phyloP scores from a whole-genome alignment of 2,888 invertebrate genomes.

The Tipula helvola region DNA sequence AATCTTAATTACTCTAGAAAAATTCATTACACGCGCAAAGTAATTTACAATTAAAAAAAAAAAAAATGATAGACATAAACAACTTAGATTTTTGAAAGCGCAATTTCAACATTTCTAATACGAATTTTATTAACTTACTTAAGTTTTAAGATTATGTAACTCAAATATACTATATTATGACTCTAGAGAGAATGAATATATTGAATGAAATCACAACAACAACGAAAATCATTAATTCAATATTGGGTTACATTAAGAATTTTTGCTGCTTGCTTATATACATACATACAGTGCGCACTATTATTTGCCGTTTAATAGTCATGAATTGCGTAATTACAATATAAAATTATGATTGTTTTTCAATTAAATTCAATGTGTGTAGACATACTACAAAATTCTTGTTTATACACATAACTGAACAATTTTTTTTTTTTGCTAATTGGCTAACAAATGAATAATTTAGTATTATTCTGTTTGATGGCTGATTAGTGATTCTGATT shows the following conservation, averaged over 20 bases:
- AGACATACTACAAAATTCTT: background rate
- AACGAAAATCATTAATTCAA: background rate
- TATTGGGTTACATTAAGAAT: background rate
- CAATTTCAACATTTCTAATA: background rate
- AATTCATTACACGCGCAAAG: background rate
- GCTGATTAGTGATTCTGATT: background rate
- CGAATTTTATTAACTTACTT: background rate
- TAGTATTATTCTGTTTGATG: background rate
- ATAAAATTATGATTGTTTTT: background rate
- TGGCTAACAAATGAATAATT: background rate
- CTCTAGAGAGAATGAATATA: background rate
- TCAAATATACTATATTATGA: background rate
- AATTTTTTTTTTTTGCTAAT: background rate
- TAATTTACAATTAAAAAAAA: background rate
- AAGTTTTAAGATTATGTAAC: background rate
- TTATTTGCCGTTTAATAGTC: background rate
- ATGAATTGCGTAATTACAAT: background rate
- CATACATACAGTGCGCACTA: background rate
- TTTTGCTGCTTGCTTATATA: background rate
- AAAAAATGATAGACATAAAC: background rate
- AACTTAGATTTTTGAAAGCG: background rate
- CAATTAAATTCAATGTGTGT: background rate
- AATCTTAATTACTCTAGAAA: background rate
- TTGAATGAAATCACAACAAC: background rate
- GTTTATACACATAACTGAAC: background rate